Base-by-base conservation (phyloP, 2,113 vertebrate species). In the Saguinus midas region DNA sequence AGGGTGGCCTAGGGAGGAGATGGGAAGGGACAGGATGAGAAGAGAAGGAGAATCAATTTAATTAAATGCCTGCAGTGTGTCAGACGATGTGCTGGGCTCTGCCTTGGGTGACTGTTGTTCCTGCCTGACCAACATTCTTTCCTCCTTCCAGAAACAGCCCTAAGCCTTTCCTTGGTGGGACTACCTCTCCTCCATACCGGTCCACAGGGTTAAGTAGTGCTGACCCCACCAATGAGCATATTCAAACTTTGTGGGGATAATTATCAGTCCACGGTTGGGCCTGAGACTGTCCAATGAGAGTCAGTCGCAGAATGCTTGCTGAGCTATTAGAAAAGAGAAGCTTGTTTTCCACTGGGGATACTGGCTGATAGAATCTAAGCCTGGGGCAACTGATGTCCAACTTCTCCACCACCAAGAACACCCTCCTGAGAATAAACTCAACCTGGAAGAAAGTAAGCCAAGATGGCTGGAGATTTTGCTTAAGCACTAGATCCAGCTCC, bases 71-170 rank as follows among this genome's bases (percentile, higher is more conserved):
- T 68, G 37, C 18, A 81, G 66, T 88, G 29, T 43, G 18, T 20
- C 82, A 32, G 29, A n/a, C 58, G 45, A 57, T 48, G 55, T 8
- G 48, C 29, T 55, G 58, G 61, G 80, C 9, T n/a, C 35, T 87
- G 21, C 43, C 10, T 7, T 48, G 48, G 92, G 45, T 7, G 40
- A 75, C 43, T 48, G n/a, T 61, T 75, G 14, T 55, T 91, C 78
- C 25, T 55, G 75, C 82, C 58, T 85, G 58, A 64, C 81, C 37
- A 61, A 37, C 35, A 45, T 86, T 43, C 64, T 92, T 78, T 68
- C 29, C 35, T 43, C 35, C 73, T 85, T 88, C 93, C 80, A 95
- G 76, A 87, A 93, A 94, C 7, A 93, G 82, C 61, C 88, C 27
- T 23, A 48, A 58, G 57, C 45, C 50, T 95, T 88, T 45, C 70